Percentiles rank a stretch among this genome's conserved stretches.
phyloP scores from a whole-genome alignment of 2,113 vertebrate species.

The Myotis lucifugus region DNA sequence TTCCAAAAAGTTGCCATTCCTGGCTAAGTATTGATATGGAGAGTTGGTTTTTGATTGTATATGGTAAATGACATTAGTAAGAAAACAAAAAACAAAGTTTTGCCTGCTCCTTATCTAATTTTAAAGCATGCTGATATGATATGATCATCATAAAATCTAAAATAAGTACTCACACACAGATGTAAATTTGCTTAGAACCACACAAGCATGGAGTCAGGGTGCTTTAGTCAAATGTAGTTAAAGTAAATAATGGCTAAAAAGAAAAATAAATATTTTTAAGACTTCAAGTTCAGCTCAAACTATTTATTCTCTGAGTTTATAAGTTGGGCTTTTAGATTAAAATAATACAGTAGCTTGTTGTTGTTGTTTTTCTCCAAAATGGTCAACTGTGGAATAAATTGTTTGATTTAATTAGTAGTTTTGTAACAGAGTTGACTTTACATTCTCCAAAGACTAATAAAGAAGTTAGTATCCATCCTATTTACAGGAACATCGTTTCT shows the following conservation, averaged over 20 bases:
- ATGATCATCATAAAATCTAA: background rate
- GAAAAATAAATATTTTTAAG: slow-evolving; percentile 40
- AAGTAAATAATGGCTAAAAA: slow-evolving; percentile 14
- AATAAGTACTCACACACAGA: background rate
- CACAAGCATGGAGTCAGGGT: background rate
- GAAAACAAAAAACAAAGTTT: slow-evolving; percentile 31
- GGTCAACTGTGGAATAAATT: background rate
- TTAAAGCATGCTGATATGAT: background rate
- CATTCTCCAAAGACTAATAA: slow-evolving; percentile 35
- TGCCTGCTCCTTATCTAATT: background rate
- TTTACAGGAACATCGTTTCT: slow-evolving; percentile 6
- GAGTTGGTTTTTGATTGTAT: background rate
- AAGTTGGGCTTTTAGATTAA: slow-evolving; percentile 30
- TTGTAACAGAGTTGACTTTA: background rate
- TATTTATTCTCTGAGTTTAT: background rate
- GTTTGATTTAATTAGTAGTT: background rate
- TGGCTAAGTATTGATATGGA: background rate
- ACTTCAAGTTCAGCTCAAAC: background rate
- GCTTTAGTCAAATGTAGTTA: background rate
- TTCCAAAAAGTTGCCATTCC: background rate
- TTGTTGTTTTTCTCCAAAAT: background rate
- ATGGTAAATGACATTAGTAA: background rate
- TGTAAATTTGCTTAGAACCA: slow-evolving; percentile 7
- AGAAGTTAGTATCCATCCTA: background rate
- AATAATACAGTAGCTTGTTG: background rate